phyloP scores from a whole-genome alignment of 2,888 invertebrate species.

The Cephalotes varians region DNA sequence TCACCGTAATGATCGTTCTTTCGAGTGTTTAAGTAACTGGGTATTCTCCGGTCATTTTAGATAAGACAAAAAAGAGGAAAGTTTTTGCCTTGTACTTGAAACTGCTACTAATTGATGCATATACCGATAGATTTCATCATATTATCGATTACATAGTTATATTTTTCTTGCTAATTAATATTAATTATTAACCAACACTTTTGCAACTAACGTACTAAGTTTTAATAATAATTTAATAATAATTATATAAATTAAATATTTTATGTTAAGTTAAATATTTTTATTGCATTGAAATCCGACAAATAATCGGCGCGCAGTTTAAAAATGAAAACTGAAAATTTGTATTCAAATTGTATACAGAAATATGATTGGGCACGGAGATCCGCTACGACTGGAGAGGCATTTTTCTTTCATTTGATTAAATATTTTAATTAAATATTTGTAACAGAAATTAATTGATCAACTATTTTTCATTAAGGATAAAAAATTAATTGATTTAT shows the following conservation, averaged over 20 bases:
- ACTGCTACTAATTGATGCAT: not conserved
- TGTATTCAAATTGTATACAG: too few species aligned
- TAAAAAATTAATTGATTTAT: not conserved
- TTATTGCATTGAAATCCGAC: too few species aligned
- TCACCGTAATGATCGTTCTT: not conserved
- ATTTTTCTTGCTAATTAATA: not conserved
- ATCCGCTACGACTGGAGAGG: too few species aligned
- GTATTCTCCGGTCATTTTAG: not conserved
- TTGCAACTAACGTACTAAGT: not conserved
- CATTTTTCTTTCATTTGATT: too few species aligned
- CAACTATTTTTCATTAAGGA: not conserved
- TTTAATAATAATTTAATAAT: not conserved
- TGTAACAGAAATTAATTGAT: not conserved
- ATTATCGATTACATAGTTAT: not conserved
- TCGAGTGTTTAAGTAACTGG: not conserved
- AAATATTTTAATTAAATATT: too few species aligned
- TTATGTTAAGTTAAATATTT: too few species aligned
- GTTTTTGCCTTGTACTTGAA: not conserved
- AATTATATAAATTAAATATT: too few species aligned
- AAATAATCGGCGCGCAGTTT: too few species aligned
- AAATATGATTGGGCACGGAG: too few species aligned
- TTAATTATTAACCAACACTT: not conserved
- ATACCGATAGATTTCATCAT: constrained; percentile 4
- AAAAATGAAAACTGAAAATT: too few species aligned
- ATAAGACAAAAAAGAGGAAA: not conserved